Conservation (phyloP, 2,797 vertebrate genomes). For the Sebastiscus albofasciatus region DNA sequence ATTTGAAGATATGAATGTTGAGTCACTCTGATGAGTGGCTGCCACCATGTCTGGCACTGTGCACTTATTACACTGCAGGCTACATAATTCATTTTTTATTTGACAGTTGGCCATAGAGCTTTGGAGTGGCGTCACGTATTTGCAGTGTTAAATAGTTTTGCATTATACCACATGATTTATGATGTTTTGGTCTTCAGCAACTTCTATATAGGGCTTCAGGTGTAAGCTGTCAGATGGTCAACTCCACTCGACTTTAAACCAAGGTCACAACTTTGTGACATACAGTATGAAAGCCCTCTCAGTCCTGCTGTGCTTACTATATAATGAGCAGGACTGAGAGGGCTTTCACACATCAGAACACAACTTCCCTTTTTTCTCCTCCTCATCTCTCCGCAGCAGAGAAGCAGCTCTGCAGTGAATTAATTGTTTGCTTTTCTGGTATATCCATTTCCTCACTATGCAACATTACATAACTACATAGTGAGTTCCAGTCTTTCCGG, state of each 20-base stretch:
- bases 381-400: not conserved
- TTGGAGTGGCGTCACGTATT: not conserved
- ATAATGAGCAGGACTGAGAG: conserved; percentile 5
- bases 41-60: not conserved
- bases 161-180: not conserved
- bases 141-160: not conserved
- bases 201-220: not conserved
- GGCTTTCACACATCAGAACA: conserved; percentile 21
- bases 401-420: not conserved
- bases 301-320: not conserved
- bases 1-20: conserved; percentile 22
- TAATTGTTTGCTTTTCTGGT: not conserved
- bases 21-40: conserved; percentile 24
- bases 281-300: conserved; percentile 15
- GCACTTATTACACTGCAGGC: conserved; percentile 8
- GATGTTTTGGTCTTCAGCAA: not conserved
- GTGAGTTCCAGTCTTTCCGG: conserved; percentile 5
- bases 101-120: not conserved
- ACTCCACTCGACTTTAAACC: not conserved
- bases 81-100: not conserved
- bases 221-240: not conserved
- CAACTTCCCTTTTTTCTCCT: not conserved
- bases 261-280: conserved; percentile 10
- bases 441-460: conserved; percentile 3
- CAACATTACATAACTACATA: conserved; percentile 25